Evolutionary conservation across 2,888 invertebrate genomes (phyloP), one percentile per base, ranked within the genome.

Genomic region (Liposcelis brunnea): DNA sequence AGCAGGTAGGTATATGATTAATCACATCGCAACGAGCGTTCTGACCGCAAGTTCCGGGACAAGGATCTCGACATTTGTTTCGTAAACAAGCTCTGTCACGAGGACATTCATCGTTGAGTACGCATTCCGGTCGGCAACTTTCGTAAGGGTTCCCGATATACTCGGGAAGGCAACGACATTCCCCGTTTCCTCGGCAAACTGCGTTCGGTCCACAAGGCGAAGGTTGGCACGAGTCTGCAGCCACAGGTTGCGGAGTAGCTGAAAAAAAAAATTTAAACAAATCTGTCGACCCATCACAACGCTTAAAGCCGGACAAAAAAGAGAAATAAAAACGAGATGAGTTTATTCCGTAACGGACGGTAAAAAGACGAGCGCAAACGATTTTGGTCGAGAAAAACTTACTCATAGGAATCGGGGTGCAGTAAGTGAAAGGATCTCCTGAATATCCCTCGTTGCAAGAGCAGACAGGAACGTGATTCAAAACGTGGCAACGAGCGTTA

Each of bases 391-490:
- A 4, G 26, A 8, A 26, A 26, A 26, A 40, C 40, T 14, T 18
- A 40, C 40, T 40, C 7, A 40, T 40, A 12, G 40, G 54, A 42
- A 76, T 68, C 31, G 69, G 69, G 44, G 65, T 69, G 56, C 85
- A 85, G 55, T 78, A 75, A 14, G 74, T 72, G 55, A 85, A 83
- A 31, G 86, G 81, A 72, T 86, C 81, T n/a, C 84, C 84, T 1
- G 77, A 78, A 55, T 72, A 78, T 26, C 78, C 78, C 49, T 75
- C 75, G 51, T 76, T 72, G 55, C 84, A 84, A 1, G 77, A 76
- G 59, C 84, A 84, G 35, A 81, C 75, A n/a, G 85, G 83, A 32
- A 81, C 72, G 59, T 86, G 85, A 58, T 82, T 83, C 19, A 80
- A 61, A 6, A 85, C 80, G 51, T 78, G 77, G 53, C 86, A 86